Base-by-base conservation (phyloP, 2,888 invertebrate species). In the Odontomyia ornata region DNA sequence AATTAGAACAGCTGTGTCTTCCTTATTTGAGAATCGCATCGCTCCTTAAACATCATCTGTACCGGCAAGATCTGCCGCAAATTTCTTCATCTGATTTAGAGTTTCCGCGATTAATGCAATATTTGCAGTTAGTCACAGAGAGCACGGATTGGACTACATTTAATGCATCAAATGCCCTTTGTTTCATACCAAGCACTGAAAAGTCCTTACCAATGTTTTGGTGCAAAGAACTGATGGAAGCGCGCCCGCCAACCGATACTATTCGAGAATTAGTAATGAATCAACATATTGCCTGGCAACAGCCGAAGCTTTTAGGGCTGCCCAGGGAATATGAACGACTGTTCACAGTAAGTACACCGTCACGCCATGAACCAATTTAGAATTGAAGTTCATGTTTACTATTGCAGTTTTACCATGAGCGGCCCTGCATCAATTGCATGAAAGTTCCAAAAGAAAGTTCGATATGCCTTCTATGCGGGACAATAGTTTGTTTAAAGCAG, bases 241-340 rank as follows among this genome's bases (percentile, higher is more conserved):
- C 89, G 81, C 80, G 88, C 75, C 85, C 86, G 76, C 85, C 85
- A 21, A 82, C 84, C 4, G 85, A 86, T 46, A 84, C 85, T 47
- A 83, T 86, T 21, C 89, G 92, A 7, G 91, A 91, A 78, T 89
- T 95, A 81, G 89, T 95, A 73, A 89, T 91, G 73, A 90, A 92
- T 83, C 92, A 94, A 85, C 94, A 95, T 85, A 89, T 91, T 80
- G 86, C 90, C 81, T 96, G 96, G 95, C 89, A 91, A 82, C 91
- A 91, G 82, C 98, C 98, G 23, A 90, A 92, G 81, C 89, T 99
- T 81, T 90, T 98, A 78, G 89, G 91, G 80, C 89, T 98, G 86
- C 98, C 98, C 75, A 90, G 93, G 79, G 94, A 95, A 85, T 98
- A 98, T 88, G 98, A 98, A 88, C 92, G 93, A 82, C 91, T 96